Evolutionary conservation across 2,888 invertebrate species (phyloP).

Genomic region (Altica lythri): DNA sequence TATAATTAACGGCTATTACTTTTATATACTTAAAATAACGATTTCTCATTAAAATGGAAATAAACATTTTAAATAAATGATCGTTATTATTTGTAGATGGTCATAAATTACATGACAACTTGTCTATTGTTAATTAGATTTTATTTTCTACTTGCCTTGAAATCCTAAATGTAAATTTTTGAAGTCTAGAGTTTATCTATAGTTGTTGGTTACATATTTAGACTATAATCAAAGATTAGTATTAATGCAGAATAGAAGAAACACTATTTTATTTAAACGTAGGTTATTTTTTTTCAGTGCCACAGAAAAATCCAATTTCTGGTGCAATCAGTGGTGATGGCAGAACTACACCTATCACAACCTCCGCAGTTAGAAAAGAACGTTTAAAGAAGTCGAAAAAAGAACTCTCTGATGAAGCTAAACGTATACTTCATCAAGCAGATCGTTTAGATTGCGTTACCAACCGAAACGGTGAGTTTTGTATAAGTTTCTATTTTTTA

Average conservation of each 20-base stretch:
- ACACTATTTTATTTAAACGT: too few species aligned
- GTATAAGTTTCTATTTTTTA: too few species aligned
- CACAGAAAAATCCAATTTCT: conserved; percentile 56
- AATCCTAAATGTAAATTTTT: too few species aligned
- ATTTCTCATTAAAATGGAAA: too few species aligned
- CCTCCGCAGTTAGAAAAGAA: conserved; percentile 61
- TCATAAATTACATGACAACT: too few species aligned
- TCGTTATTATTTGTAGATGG: too few species aligned
- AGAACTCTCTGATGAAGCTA: conserved; percentile 77
- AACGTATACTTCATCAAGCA: conserved; percentile 74
- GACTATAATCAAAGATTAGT: too few species aligned
- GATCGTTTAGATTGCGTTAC: conserved; percentile 69
- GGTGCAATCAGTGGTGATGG: conserved; percentile 60
- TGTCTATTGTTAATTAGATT: too few species aligned
- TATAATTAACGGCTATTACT: conserved; percentile 12
- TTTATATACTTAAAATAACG: not conserved
- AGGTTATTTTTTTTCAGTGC: conserved; percentile 53
- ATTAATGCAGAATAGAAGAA: not conserved
- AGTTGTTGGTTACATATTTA: too few species aligned
- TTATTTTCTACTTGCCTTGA: too few species aligned
- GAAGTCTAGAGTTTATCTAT: too few species aligned
- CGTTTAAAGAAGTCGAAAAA: conserved; percentile 73
- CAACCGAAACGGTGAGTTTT: conserved; percentile 47
- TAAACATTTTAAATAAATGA: too few species aligned
- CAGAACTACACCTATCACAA: conserved; percentile 56